Evolutionary conservation across 2,797 vertebrate genomes (phyloP).

Genomic region (Pempheris klunzingeri): DNA sequence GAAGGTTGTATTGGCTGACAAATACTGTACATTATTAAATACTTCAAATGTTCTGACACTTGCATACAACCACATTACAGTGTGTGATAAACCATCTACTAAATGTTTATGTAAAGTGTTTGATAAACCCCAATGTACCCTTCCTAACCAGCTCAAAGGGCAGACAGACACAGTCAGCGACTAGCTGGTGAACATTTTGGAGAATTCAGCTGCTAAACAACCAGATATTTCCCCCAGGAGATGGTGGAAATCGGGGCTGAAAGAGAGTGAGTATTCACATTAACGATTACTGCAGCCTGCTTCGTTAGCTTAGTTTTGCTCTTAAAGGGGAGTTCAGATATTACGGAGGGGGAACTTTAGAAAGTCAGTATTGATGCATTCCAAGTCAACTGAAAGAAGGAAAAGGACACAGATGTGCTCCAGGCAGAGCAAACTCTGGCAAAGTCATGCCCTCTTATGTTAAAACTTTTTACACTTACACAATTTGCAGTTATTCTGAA

Average conservation of each 20-base stretch:
- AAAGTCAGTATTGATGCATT: not conserved
- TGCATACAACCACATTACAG: too few species aligned
- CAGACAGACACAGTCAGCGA: not conserved
- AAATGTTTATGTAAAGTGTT: not conserved
- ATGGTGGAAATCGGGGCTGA: not conserved
- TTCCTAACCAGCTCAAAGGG: not conserved
- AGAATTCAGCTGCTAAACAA: not conserved
- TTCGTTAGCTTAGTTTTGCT: too few species aligned
- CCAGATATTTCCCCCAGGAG: not conserved
- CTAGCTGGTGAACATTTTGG: not conserved
- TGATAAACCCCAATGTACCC: not conserved
- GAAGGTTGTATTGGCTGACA: not conserved
- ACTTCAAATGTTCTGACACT: too few species aligned
- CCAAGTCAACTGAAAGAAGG: not conserved
- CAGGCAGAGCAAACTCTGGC: not conserved
- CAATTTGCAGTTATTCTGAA: conserved; percentile 2
- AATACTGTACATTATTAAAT: not conserved
- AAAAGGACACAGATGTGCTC: not conserved
- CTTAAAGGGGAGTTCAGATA: not conserved
- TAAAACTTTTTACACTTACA: not conserved
- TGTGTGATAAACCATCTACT: not conserved
- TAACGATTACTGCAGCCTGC: too few species aligned
- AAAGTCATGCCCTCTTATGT: not conserved
- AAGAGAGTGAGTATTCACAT: not conserved
- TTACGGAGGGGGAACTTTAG: not conserved